Base-by-base conservation (phyloP, 2,797 vertebrate species). In the Mycteria americana region DNA sequence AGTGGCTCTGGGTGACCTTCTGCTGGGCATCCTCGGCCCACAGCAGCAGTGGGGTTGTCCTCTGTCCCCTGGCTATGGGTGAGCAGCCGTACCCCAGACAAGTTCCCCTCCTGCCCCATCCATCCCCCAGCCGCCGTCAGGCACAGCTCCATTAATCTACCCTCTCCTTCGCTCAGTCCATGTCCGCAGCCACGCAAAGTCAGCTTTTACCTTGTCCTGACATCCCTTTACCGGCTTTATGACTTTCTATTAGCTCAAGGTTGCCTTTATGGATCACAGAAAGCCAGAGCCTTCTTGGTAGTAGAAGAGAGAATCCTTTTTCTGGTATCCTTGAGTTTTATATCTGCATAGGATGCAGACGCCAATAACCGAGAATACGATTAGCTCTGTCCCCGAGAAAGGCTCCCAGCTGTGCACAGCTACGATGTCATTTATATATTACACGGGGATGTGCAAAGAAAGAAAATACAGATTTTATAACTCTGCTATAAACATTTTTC, bases 81-180 rank as follows among this genome's bases (percentile, higher is more conserved):
- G 63, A 85, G 35, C 69, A 62, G 57, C 22, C 30, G 8, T 13
- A 41, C 18, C 30, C 77, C 30, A 7, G 33, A 2, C 21, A 23
- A 33, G 43, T 5, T 60, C 46, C n/a, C 46, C 62, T 62, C 18
- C 15, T 57, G 33, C 10, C 35, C 18, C 19, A 9, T 10, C 53
- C 18, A 19, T 33, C 48, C 45, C 3, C 2, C 0, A 1, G 64
- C 10, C 27, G 56, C 43, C 3, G 0, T 21, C 59, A 18, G n/a
- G 12, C 21, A 14, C 60, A 48, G 51, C 48, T 64, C 37, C 19
- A 21, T 25, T n/a, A 11, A 77, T 9, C 15, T 17, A 2, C 18
- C 4, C 0, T 18, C 33, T 31, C 33, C 64, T 23, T 27, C 5
- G 24, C 60, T 70, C 67, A 13, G 24, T 4, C 35, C 14, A 1